phyloP scores from a whole-genome alignment of 2,797 vertebrate species.

The Remorina albescens region DNA sequence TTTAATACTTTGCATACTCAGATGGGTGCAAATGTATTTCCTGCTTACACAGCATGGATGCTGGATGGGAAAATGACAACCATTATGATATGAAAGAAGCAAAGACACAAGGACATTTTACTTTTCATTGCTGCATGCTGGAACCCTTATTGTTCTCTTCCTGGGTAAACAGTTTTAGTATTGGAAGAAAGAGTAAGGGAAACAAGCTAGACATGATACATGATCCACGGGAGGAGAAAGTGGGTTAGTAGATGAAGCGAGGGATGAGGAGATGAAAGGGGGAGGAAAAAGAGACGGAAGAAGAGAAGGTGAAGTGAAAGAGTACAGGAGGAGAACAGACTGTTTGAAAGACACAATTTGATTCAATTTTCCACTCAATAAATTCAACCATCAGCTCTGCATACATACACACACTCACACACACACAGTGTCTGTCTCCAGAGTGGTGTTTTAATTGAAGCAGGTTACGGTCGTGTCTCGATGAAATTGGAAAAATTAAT shows the following conservation, averaged over 20 bases:
- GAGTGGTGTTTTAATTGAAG: conserved; percentile 93
- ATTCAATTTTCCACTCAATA: conserved; percentile 99
- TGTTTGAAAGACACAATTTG: conserved; percentile 99
- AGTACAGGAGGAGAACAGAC: conserved; percentile 71
- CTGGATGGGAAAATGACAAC: no score
- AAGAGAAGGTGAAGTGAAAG: conserved; percentile 38
- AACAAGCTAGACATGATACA: conserved; percentile 1
- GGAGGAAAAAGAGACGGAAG: conserved; percentile 18
- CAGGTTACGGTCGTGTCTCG: conserved; percentile 94
- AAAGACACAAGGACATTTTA: no score
- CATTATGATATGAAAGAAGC: no score
- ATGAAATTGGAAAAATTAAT: conserved; percentile 99
- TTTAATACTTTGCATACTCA: no score
- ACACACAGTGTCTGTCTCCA: conserved; percentile 69
- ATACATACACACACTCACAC: conserved; percentile 49
- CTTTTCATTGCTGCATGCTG: no score
- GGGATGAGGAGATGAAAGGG: conserved; percentile 20
- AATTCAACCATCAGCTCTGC: conserved; percentile 91
- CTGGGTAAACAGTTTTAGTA: background rate
- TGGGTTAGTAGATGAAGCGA: conserved; percentile 10
- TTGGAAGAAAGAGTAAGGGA: background rate
- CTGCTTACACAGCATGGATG: no score
- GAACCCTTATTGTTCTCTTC: background rate
- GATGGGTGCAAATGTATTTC: no score
- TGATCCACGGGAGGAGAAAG: conserved; percentile 16